phyloP scores from a whole-genome alignment of 2,888 invertebrate genomes.

The Metopia argyrocephala region DNA sequence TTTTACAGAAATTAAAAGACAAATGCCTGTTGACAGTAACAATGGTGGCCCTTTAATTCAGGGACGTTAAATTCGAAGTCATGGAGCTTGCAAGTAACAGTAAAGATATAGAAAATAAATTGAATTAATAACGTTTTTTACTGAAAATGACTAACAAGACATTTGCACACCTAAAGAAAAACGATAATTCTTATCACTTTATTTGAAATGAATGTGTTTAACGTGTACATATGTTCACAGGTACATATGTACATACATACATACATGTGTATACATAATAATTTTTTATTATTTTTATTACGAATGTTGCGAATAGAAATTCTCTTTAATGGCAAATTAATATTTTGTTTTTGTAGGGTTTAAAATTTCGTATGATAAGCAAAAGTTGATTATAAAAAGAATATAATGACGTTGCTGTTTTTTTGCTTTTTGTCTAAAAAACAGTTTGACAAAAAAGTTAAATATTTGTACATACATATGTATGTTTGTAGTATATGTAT shows the following conservation, averaged over 20 bases:
- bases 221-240: too few relatives aligned
- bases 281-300: background rate
- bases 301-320: slow-evolving; percentile 1
- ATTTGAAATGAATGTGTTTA: background rate
- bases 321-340: background rate
- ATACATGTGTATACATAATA: background rate
- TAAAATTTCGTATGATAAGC: slow-evolving; percentile 56
- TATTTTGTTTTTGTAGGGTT: slow-evolving; percentile 44
- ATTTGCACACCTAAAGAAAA: background rate
- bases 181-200: background rate
- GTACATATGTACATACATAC: too few relatives aligned
- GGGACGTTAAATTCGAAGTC: too few relatives aligned
- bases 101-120: too few relatives aligned
- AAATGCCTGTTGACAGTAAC: too few relatives aligned
- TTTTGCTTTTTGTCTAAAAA: too few relatives aligned
- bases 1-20: too few relatives aligned
- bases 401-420: slow-evolving; percentile 31
- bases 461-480: too few relatives aligned
- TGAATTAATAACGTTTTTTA: background rate
- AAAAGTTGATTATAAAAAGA: slow-evolving; percentile 28
- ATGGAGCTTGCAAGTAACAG: too few relatives aligned
- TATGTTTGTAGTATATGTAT: too few relatives aligned
- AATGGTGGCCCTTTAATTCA: too few relatives aligned
- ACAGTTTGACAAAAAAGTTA: slow-evolving; percentile 37
- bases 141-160: background rate